Conservation (phyloP, 2,797 vertebrate species). For the Leptodactylus fallax region DNA sequence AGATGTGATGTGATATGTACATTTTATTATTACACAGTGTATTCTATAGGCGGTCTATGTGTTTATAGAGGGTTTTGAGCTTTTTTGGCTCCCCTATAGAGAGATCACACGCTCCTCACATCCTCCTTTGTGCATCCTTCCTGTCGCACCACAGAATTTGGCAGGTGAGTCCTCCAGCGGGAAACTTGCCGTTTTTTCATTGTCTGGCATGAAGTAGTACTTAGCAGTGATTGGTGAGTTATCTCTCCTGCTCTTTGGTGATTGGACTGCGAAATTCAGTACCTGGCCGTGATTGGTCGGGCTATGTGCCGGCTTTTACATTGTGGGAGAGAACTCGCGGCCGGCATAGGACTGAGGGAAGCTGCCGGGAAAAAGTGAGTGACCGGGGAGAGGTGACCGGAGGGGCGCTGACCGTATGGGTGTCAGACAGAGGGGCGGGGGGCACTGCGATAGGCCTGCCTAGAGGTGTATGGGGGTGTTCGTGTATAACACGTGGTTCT, state of each 20-base stretch:
- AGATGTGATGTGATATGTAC: too few species aligned
- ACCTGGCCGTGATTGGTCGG: constrained; percentile 14
- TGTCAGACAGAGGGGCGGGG: not conserved
- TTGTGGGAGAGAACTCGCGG: not conserved
- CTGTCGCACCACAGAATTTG: not conserved
- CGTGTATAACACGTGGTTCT: too few species aligned
- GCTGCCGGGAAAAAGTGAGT: not conserved
- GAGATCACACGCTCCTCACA: not conserved
- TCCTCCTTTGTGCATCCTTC: not conserved
- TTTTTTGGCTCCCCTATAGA: too few species aligned
- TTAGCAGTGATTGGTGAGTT: not conserved
- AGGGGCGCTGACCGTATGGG: not conserved
- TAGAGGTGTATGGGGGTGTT: too few species aligned
- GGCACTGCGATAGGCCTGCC: too few species aligned
- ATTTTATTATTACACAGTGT: too few species aligned
- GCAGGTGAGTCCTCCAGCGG: not conserved
- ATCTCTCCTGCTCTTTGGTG: not conserved
- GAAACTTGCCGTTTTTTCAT: not conserved
- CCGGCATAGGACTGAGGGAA: not conserved
- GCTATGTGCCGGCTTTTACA: not conserved
- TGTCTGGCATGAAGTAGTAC: not conserved
- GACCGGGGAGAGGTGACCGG: not conserved
- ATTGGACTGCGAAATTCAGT: not conserved
- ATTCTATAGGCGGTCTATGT: too few species aligned
- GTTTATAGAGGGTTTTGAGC: too few species aligned